Evolutionary conservation across 2,797 vertebrate genomes (phyloP).

Genomic region (Gymnocypris eckloni): DNA sequence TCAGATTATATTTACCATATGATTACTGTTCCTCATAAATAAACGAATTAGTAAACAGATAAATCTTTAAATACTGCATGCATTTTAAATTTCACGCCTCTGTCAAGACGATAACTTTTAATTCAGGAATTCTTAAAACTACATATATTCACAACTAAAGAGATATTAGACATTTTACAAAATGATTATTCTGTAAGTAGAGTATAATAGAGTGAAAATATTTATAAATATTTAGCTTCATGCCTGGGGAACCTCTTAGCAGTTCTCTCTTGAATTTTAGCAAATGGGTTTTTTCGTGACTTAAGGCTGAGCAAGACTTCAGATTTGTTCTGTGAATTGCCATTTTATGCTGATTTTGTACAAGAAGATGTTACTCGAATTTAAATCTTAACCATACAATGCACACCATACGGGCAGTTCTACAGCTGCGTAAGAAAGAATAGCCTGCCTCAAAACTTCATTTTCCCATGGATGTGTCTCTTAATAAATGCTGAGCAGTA

Average conservation of each 20-base stretch:
- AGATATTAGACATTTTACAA: constrained; percentile 6
- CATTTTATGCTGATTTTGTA: constrained; percentile 64
- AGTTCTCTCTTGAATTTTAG: constrained; percentile 29
- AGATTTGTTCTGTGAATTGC: constrained; percentile 54
- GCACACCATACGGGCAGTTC: constrained; percentile 3
- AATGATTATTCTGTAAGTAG: not conserved
- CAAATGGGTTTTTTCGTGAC: not conserved
- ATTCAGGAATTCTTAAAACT: not conserved
- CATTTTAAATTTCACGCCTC: not conserved
- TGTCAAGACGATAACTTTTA: constrained; percentile 15
- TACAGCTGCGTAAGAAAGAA: not conserved
- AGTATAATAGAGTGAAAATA: constrained; percentile 16
- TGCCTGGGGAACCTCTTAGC: constrained; percentile 15
- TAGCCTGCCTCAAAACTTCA: not conserved
- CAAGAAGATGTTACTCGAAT: not conserved
- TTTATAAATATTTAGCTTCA: constrained; percentile 13
- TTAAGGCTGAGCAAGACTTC: not conserved
- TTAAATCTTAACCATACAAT: not conserved
- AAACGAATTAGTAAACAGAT: not conserved
- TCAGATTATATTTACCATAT: not conserved
- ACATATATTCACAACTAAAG: not conserved
- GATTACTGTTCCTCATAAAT: constrained; percentile 11
- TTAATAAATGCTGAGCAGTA: constrained; percentile 79
- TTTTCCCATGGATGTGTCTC: constrained; percentile 54
- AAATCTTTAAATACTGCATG: not conserved